phyloP scores from a whole-genome alignment of 2,888 invertebrate species.

The Scaptomyza caliginosa region DNA sequence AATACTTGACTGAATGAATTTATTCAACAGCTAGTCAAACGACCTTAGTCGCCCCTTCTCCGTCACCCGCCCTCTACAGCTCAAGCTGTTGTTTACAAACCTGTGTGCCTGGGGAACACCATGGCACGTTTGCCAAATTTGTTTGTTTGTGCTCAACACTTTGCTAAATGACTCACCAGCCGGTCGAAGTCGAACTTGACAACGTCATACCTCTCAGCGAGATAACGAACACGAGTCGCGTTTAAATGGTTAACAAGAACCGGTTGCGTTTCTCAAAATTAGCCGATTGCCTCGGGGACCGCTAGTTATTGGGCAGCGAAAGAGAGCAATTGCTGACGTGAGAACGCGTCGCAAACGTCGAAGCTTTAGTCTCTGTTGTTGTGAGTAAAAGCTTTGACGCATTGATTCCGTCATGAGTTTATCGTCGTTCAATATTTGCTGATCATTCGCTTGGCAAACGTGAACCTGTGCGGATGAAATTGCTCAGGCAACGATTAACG shows the following conservation, averaged over 20 bases:
- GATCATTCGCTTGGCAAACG: slow-evolving; percentile 63
- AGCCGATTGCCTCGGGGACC: slow-evolving; percentile 7
- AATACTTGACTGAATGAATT: slow-evolving; percentile 70
- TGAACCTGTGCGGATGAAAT: slow-evolving; percentile 56
- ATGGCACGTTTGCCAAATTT: slow-evolving; percentile 27
- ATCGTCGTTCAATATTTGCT: slow-evolving; percentile 30
- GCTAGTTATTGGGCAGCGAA: not conserved
- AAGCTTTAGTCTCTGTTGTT: not conserved
- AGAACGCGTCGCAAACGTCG: not conserved
- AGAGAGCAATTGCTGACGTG: not conserved
- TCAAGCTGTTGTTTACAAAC: slow-evolving; percentile 28
- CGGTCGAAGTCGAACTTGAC: slow-evolving; percentile 3
- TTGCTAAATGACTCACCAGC: slow-evolving; percentile 52
- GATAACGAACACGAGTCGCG: slow-evolving; percentile 19
- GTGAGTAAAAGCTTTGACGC: slow-evolving; percentile 50
- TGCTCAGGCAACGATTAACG: not conserved
- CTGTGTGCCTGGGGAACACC: slow-evolving; percentile 75
- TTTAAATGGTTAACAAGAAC: slow-evolving; percentile 22
- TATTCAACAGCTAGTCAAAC: slow-evolving; percentile 52
- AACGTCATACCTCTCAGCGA: slow-evolving; percentile 62
- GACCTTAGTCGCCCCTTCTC: slow-evolving; percentile 47
- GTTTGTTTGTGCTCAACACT: slow-evolving; percentile 31
- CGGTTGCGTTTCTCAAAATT: slow-evolving; percentile 7
- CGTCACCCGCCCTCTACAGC: not conserved
- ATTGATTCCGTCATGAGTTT: slow-evolving; percentile 62